Conservation (phyloP, 2,888 invertebrate species). For the Drosophila anomalipes region DNA sequence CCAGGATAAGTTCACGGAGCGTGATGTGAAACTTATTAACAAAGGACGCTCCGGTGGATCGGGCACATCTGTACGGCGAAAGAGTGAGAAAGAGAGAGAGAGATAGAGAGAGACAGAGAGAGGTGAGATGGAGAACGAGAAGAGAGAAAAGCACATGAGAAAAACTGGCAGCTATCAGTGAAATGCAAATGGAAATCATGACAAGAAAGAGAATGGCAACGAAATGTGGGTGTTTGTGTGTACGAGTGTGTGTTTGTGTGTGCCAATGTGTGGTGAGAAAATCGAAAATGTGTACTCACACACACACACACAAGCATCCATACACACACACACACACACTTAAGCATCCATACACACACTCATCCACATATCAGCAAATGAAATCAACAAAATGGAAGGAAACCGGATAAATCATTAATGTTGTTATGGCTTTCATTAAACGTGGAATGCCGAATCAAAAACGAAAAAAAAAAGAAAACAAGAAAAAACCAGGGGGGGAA, state of each 20-base stretch:
- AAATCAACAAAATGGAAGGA: conserved; percentile 57
- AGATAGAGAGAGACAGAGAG: neutral
- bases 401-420: conserved; percentile 76
- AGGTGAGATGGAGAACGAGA: neutral
- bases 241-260: conserved; percentile 8
- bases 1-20: conserved; percentile 91
- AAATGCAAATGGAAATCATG: conserved; percentile 76
- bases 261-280: conserved; percentile 28
- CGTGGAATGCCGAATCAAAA: conserved; percentile 36
- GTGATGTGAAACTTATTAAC: conserved; percentile 90
- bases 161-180: conserved; percentile 66
- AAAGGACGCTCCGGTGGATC: conserved; percentile 90
- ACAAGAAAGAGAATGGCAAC: conserved; percentile 51
- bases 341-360: neutral
- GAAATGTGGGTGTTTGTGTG: conserved; percentile 4
- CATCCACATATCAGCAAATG: conserved; percentile 49
- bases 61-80: conserved; percentile 87
- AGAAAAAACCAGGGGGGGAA: neutral
- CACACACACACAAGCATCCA: neutral
- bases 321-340: neutral
- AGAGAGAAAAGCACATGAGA: conserved; percentile 43
- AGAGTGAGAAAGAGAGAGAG: conserved; percentile 16
- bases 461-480: conserved; percentile 2
- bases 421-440: conserved; percentile 62
- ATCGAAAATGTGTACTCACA: conserved; percentile 35